Conservation (phyloP, 2,113 vertebrate species). For the Chrysemys picta region DNA sequence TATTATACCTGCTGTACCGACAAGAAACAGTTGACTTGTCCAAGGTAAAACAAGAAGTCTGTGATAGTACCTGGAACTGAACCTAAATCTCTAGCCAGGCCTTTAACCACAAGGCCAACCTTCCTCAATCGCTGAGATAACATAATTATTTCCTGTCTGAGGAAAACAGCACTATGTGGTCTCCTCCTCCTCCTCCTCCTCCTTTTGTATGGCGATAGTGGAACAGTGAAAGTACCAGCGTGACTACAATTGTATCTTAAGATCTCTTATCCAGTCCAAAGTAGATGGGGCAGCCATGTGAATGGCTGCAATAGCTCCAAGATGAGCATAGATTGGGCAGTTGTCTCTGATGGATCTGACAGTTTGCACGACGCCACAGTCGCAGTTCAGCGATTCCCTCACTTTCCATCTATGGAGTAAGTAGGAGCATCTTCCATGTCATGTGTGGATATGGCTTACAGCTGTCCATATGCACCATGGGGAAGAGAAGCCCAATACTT, state of each 20-base stretch:
- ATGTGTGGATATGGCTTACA: not conserved
- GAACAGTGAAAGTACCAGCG: not conserved
- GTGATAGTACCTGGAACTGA: not conserved
- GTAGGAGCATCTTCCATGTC: not conserved
- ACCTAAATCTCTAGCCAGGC: not conserved
- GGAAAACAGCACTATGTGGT: not conserved
- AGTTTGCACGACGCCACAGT: not conserved
- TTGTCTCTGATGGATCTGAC: not conserved
- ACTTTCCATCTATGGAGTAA: not conserved
- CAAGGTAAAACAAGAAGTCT: not conserved
- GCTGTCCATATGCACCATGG: not conserved
- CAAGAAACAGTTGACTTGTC: rapidly evolving
- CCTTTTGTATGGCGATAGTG: not conserved
- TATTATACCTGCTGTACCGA: not conserved
- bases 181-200: not conserved
- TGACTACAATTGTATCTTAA: no score
- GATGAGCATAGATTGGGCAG: not conserved
- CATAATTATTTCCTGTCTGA: not conserved
- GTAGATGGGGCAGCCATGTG: not conserved
- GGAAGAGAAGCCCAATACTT: not conserved
- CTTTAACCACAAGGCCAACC: not conserved
- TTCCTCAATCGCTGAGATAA: not conserved
- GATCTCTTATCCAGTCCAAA: no score
- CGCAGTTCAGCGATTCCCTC: not conserved
- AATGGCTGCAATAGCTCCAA: not conserved